Base-by-base conservation (phyloP, 2,888 invertebrate genomes). In the Pristionchus mayeri region DNA sequence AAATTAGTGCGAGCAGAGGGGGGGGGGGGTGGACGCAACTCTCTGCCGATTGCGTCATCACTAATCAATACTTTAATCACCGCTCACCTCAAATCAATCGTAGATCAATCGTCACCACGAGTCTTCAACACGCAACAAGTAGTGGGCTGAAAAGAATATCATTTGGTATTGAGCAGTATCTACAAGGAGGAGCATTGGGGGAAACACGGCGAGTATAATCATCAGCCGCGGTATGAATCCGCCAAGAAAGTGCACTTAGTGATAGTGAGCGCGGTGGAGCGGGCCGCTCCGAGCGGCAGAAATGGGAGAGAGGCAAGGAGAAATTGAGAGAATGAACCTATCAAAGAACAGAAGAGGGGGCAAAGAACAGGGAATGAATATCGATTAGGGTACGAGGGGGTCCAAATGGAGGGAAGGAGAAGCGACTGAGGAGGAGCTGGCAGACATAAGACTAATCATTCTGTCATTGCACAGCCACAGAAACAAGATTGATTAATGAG, bases 401-500 rank as follows among this genome's bases (percentile, higher is more conserved):
- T 11, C 21, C 57, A 57, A 24, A 57, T 21, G 24, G 24, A 57
- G 57, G 24, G 21, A 57, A 21, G 24, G 57, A 57, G 11, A 57
- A 21, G 24, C n/a, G n/a, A n/a, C n/a, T n/a, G 30, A 2, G 16
- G 37, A 63, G 67, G 37, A 7, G n/a, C n/a, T n/a, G n/a, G n/a
- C n/a, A n/a, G n/a, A n/a, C n/a, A n/a, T n/a, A 54, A 18, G 40
- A 71, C 71, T 71, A 37, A 71, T 71, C 71, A 71, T n/a, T n/a
- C 71, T 44, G 37, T 44, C 63, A 63, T 34, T 34, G 52, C 16
- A 52, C 67, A 67, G 71, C 40, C 40, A 63, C 34, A 40, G 71
- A 71, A 44, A 71, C 71, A 34, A 71, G 71, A 71, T 71, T 71
- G 71, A 71, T 71, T 71, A 71, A 71, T 71, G 24, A 6, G 44